Evolutionary conservation across 2,797 vertebrate genomes (phyloP).

Genomic region (Limnodromus scolopaceus): DNA sequence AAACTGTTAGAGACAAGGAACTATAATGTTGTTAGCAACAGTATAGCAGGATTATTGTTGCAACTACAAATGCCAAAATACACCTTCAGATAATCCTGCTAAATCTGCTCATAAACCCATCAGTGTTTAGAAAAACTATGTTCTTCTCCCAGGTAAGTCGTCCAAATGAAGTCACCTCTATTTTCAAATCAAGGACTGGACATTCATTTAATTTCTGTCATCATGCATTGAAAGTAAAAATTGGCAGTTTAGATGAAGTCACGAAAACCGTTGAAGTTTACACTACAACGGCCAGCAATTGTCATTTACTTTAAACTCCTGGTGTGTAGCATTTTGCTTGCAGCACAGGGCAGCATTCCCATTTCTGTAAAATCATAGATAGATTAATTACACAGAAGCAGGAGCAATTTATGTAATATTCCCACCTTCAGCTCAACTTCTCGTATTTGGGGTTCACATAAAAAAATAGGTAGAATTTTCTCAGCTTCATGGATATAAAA

Average conservation of each 20-base stretch:
- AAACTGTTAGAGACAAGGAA: background rate
- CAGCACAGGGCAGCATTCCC: background rate
- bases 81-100: background rate
- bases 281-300: background rate
- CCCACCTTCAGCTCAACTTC: background rate
- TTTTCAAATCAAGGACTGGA: background rate
- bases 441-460: background rate
- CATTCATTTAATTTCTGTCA: background rate
- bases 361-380: background rate
- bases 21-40: background rate
- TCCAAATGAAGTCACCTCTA: background rate
- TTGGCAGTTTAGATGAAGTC: background rate
- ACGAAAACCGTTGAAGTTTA: background rate
- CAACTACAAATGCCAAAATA: background rate
- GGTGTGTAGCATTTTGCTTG: background rate
- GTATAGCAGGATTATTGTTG: no score
- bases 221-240: background rate
- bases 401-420: background rate
- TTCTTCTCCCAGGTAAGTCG: background rate
- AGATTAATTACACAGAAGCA: background rate
- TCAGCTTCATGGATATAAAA: background rate
- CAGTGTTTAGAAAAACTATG: background rate
- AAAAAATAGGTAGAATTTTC: background rate
- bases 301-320: background rate
- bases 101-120: background rate